phyloP scores from a whole-genome alignment of 92 coral and sea anemone genomes.

The Epizoanthus illoricatus region DNA sequence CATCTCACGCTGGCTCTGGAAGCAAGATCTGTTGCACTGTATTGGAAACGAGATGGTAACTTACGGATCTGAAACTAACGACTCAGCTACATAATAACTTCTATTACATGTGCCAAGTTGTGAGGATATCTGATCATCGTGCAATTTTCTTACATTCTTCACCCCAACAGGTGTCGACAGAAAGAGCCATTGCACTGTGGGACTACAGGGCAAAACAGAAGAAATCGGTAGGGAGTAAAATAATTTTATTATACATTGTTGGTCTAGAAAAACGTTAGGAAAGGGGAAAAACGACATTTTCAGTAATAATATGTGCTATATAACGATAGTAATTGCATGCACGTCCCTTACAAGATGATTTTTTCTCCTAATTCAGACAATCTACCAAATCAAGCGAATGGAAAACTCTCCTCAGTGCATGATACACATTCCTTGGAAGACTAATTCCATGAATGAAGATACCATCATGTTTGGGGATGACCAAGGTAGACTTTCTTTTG shows the following conservation, averaged over 20 bases:
- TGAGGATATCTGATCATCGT: neutral
- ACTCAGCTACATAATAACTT: too few relatives aligned
- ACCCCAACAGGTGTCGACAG: slow-evolving; percentile 79
- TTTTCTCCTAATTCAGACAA: slow-evolving; percentile 55
- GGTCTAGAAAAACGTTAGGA: too few relatives aligned
- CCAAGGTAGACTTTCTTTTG: slow-evolving; percentile 61
- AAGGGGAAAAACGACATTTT: too few relatives aligned
- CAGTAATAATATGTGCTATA: too few relatives aligned
- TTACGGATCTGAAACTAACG: too few relatives aligned
- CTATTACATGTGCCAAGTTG: too few relatives aligned
- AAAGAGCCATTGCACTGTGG: slow-evolving; percentile 94
- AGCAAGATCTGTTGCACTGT: too few relatives aligned
- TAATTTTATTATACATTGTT: neutral
- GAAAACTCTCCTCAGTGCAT: slow-evolving; percentile 96
- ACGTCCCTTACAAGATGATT: too few relatives aligned
- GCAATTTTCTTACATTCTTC: neutral
- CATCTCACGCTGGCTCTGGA: too few relatives aligned
- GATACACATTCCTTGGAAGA: slow-evolving; percentile 95
- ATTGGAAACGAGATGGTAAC: too few relatives aligned
- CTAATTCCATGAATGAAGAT: slow-evolving; percentile 90
- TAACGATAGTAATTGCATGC: too few relatives aligned
- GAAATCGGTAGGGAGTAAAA: slow-evolving; percentile 72
- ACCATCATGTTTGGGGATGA: slow-evolving; percentile 96
- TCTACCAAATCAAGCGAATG: slow-evolving; percentile 90
- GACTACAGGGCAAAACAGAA: slow-evolving; percentile 94